phyloP scores from a whole-genome alignment of 2,113 vertebrate genomes.

The Ageneiosus marmoratus region DNA sequence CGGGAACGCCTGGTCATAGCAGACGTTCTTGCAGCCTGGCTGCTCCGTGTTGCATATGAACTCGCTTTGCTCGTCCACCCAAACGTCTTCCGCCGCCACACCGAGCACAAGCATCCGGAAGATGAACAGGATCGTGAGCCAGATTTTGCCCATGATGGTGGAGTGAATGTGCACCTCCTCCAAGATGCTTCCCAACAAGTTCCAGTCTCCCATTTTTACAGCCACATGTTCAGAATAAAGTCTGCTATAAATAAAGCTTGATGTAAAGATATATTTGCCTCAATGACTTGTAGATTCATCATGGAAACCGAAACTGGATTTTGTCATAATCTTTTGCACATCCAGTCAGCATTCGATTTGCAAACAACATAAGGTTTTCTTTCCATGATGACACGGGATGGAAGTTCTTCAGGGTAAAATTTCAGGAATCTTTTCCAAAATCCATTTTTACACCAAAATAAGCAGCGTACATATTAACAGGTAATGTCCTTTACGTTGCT shows the following conservation, averaged over 20 bases:
- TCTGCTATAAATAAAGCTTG: background rate
- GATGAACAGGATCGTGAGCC: slow-evolving; percentile 93
- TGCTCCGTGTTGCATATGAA: slow-evolving; percentile 94
- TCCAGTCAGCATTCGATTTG: background rate
- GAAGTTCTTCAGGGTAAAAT: background rate
- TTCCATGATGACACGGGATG: background rate
- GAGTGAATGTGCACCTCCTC: slow-evolving; percentile 95
- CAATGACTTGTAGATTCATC: background rate
- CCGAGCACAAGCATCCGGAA: slow-evolving; percentile 93
- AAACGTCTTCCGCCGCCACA: slow-evolving; percentile 90
- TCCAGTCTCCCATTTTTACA: slow-evolving; percentile 92
- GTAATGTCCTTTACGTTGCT: slow-evolving; percentile 50
- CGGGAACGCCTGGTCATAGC: slow-evolving; percentile 89
- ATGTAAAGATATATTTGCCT: background rate
- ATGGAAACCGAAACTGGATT: background rate
- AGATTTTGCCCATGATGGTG: slow-evolving; percentile 92
- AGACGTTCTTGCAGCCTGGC: slow-evolving; percentile 90
- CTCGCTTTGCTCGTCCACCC: slow-evolving; percentile 89
- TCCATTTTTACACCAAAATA: background rate
- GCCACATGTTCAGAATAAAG: slow-evolving; percentile 62
- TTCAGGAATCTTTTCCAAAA: background rate
- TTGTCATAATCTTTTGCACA: background rate
- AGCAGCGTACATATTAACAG: slow-evolving; percentile 66
- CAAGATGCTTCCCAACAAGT: slow-evolving; percentile 88
- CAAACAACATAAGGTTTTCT: background rate